Conservation (phyloP, 2,797 vertebrate genomes). For the Centroberyx gerrardi region DNA sequence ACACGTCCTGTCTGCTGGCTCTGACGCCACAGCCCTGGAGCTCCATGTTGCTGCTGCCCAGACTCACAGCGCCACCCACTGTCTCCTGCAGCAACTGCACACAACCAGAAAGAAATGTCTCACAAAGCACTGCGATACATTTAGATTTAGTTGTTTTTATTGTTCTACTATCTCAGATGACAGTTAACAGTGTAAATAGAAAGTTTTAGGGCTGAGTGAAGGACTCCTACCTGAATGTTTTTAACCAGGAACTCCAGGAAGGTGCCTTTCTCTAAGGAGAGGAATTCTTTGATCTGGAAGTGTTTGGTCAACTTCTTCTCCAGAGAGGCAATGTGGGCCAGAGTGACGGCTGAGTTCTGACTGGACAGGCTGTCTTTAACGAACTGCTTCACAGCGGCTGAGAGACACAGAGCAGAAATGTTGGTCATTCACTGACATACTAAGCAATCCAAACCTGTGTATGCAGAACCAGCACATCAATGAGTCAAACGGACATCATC, state of each 20-base stretch:
- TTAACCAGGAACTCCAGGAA: slow-evolving; percentile 86
- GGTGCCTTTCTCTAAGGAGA: slow-evolving; percentile 79
- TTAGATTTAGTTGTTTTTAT: no score
- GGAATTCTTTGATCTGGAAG: slow-evolving; percentile 82
- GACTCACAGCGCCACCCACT: slow-evolving; percentile 75
- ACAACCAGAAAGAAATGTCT: slow-evolving; percentile 1
- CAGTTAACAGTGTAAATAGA: not conserved
- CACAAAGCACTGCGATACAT: no score
- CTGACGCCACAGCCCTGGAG: slow-evolving; percentile 68
- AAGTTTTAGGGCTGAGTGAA: not conserved
- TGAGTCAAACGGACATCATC: not conserved
- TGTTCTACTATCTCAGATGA: no score
- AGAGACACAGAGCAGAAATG: slow-evolving; percentile 34
- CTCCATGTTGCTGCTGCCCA: slow-evolving; percentile 60
- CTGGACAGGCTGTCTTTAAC: slow-evolving; percentile 76
- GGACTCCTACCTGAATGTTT: slow-evolving; percentile 76
- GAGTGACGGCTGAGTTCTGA: slow-evolving; percentile 68
- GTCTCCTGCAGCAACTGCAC: slow-evolving; percentile 83
- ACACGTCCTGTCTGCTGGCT: slow-evolving; percentile 85
- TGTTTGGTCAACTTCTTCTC: slow-evolving; percentile 84
- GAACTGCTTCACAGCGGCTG: slow-evolving; percentile 81
- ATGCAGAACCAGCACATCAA: not conserved
- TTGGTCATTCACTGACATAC: not conserved
- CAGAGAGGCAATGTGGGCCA: slow-evolving; percentile 75
- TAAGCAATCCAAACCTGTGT: not conserved